Base-by-base conservation (phyloP, 2,888 invertebrate species). In the Lasioglossum marginatum region DNA sequence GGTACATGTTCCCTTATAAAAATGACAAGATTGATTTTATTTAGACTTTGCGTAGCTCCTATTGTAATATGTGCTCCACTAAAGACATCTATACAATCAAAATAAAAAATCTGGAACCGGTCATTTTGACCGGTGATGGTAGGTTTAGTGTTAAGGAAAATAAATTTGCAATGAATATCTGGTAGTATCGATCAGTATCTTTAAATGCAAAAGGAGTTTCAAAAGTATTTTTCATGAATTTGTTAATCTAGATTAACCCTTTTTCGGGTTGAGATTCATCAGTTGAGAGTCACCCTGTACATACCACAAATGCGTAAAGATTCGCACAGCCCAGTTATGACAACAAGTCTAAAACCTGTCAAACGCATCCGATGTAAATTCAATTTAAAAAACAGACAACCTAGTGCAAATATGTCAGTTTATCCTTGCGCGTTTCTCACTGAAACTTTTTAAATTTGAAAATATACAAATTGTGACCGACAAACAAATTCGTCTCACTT, bases 331-430 rank as follows among this genome's bases (percentile, higher is more conserved):
- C 4, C 23, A n/a, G 23, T 4, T 12, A 70, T 37, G 70, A 70
- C 70, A 37, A 70, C 70, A 14, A n/a, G 37, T 40, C 70, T 10
- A 40, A 40, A 40, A 14, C 23, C 40, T 70, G 70, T 70, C 70
- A 40, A 40, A 70, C 12, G 40, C 37, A 70, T 40, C 37, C 70
- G 12, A 37, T 40, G 40, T 23, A 23, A 68, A 68, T 40, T 23
- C 68, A 68, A 68, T 68, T 66, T 68, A 70, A 70, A 68, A 70
- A 40, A 37, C 37, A n/a, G n/a, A 70, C n/a, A 70, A n/a, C 12
- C 12, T 23, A 70, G 10, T n/a, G 23, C 4, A 40, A 40, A 70
- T 40, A n/a, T 37, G 37, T 70, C 40, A 23, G 12, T 40, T n/a
- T 12, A n/a, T 23, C 5, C 37, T 12, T 23, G 23, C n/a, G n/a